Base-by-base conservation (phyloP, 2,797 vertebrate species). In the Acanthiza pusilla region DNA sequence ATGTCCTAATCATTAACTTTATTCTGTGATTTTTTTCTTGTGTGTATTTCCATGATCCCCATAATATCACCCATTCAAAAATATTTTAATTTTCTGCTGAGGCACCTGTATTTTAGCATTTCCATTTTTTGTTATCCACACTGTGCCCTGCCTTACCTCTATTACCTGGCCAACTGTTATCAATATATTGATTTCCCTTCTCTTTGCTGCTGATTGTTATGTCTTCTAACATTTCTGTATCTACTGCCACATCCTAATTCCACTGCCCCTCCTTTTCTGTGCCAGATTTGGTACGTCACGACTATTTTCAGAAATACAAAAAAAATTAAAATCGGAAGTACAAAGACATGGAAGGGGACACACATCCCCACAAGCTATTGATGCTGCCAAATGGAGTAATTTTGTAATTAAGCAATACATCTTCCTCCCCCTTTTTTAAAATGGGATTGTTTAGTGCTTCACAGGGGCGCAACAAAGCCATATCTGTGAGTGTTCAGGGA, bases 381-480 rank as follows among this genome's bases (percentile, higher is more conserved):
- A 40, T 22, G 30, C 48, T 66, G 51, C 40, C 70, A 87, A 82
- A 87, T n/a, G 36, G 36, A 60, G 26, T 61, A 26, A 38, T 76
- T 85, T 18, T 38, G 32, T 20, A 71, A 55, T 86, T 53, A 60
- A 77, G 36, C 40, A 78, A 61, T 15, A 20, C 11, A 38, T 42
- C 27, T 21, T 88, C 21, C 58, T 63, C 29, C 36, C 0, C 0
- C 36, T 61, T 18, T 34, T 71, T 76, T 76, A 76, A 92, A 73
- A 76, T 15, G 21, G 34, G 54, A 51, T 70, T 10, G 1, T 20
- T 73, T n/a, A 34, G 29, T 40, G 36, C 30, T 82, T 63, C 71
- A 70, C 36, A 83, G 30, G 17, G 20, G 18, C 0, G 0, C 18
- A 65, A 67, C 7, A 14, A 85, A 88, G 45, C 20, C 1, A 0